Base-by-base conservation (phyloP, 1,140 invertebrate genomes). In the Temnothorax longispinosus region DNA sequence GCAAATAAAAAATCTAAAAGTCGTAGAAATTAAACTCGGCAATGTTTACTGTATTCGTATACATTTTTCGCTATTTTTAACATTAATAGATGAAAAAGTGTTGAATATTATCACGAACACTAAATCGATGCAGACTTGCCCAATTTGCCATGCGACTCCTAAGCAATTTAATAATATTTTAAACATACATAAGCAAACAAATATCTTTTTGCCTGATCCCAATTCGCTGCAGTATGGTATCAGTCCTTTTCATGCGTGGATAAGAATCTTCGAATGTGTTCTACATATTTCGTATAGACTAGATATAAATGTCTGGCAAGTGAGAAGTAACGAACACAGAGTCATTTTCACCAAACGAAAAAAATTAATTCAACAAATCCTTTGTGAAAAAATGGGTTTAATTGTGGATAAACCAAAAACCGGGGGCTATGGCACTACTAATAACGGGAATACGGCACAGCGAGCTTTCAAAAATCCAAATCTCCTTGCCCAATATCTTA, bases 31-130 rank as follows among this genome's bases (percentile, higher is more conserved):
- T 41, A 41, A 41, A 41, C 38, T 41, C 3, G 38, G 6, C 2
- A 2, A 41, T 41, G 38, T 6, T 41, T 41, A 41, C 6, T 41
- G 38, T 41, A 13, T 0, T 2, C 2, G 18, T 15, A 58, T 81
- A 11, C 47, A 81, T 69, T 69, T 56, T 13, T 81, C 65, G 0
- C 1, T 81, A n/a, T 81, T 58, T 58, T 11, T 69, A 6, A 71
- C 38, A 8, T 69, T 81, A 32, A 47, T 67, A 0, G 52, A 81
- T 18, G 44, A 64, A 0, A 81, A 81, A 6, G 64, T 81, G 1
- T 81, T 81, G n/a, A 81, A 71, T 15, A 32, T 10, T 15, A 67
- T 81, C 4, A 69, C 64, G 0, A n/a, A n/a, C 2, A 69, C 64
- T 0, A 81, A 69, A 18, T 81, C 52, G 3, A 69, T 44, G 64